Conservation (phyloP, 2,113 vertebrate species). For the Burhinus oedicnemus region DNA sequence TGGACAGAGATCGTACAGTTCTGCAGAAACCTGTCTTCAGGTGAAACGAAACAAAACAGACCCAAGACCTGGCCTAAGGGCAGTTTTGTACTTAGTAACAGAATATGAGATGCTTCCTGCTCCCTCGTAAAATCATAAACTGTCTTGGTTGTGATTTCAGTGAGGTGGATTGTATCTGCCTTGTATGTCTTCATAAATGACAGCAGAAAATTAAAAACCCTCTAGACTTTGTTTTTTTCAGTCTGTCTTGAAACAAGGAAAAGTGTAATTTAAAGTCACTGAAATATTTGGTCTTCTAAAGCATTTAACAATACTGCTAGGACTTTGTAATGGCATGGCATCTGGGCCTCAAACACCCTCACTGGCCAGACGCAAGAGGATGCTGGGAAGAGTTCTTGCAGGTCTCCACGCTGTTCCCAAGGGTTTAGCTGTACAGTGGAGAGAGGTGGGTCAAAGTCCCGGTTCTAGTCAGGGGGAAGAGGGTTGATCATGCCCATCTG, state of each 20-base stretch:
- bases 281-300: background rate
- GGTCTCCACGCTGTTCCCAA: accelerated
- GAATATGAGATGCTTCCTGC: background rate
- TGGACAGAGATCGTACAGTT: background rate
- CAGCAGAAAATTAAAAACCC: background rate
- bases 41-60: background rate
- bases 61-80: background rate
- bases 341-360: background rate
- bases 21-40: background rate
- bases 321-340: background rate
- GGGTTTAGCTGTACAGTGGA: background rate
- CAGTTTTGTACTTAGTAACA: background rate
- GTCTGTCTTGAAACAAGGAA: background rate
- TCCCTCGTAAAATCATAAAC: background rate
- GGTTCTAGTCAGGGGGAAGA: background rate
- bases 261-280: background rate
- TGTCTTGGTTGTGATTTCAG: background rate
- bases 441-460: background rate
- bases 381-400: background rate
- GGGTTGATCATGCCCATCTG: background rate
- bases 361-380: background rate
- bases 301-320: background rate
- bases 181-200: background rate
- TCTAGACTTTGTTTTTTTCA: background rate
- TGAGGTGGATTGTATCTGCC: background rate